These are phyloP conservation scores for Tenthredo distinguenda DNA, from an alignment of 2,888 invertebrate species.

Conservation along the genomic window DNA sequence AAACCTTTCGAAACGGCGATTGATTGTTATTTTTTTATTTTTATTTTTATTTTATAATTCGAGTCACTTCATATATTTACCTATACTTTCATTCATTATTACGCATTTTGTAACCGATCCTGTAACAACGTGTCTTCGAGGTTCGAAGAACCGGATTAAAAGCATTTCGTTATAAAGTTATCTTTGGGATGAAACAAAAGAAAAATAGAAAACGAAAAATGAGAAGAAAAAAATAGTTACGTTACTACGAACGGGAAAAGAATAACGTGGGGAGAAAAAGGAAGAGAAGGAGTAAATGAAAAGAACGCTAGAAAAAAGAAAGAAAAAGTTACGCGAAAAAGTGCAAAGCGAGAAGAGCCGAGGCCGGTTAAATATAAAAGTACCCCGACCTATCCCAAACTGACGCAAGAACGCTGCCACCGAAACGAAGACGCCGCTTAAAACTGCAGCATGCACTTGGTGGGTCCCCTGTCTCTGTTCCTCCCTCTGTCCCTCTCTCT, in stretches of 20 bases:
- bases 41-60: neutral
- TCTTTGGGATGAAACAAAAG: neutral
- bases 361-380: conserved; percentile 51
- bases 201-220: neutral
- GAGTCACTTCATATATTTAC: neutral
- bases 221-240: neutral
- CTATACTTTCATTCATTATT: neutral
- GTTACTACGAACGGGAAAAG: neutral
- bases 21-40: neutral
- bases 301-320: conserved; percentile 34
- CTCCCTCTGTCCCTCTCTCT: conserved; percentile 20
- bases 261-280: neutral
- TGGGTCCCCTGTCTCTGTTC: conserved; percentile 20
- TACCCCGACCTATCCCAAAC: conserved; percentile 51
- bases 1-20: neutral
- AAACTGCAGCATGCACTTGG: conserved; percentile 50
- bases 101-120: neutral
- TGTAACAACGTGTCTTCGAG: neutral
- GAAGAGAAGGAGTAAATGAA: neutral
- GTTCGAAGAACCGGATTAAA: neutral
- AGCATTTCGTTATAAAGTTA: neutral
- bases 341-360: conserved; percentile 43
- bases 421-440: conserved; percentile 50
- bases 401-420: conserved; percentile 48
- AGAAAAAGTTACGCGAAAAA: conserved; percentile 49